Base-by-base conservation (phyloP, 2,888 invertebrate genomes). In the Gortyna flavago region DNA sequence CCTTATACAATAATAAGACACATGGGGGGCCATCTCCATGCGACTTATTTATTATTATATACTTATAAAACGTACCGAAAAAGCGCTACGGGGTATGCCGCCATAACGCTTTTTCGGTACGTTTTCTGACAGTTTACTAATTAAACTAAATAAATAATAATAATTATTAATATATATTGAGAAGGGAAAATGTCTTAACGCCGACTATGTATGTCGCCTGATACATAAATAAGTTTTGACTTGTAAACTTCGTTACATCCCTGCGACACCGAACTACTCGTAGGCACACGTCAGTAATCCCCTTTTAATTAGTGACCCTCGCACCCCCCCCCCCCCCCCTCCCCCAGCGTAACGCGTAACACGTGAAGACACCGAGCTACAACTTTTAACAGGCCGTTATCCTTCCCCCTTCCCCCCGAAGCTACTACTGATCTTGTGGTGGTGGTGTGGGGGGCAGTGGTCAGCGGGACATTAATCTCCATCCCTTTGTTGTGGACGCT, bases 381-480 rank as follows among this genome's bases (percentile, higher is more conserved):
- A 86, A 87, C 78, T 87, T 83, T 78, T 80, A 84, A 81, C 67
- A 75, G 81, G 64, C 71, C 65, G 68, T 59, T 72, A 62, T 61
- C 38, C 54, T 13, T 41, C 61, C 69, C 57, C 18, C 44, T 6
- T 35, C 54, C 69, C 57, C 38, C 64, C 54, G 35, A 84, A 72
- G 68, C 32, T 54, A 68, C 69, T 73, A 13, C 70, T 73, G 74
- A 73, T 79, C 83, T 85, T 76, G 67, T 18, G 51, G 29, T 57
- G 41, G 48, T 5, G 44, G 48, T 35, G 29, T 65, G 13, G 68
- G 65, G 6, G 5, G 61, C n/a, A 32, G 81, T 77, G 86, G 86
- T 81, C 84, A 82, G 77, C 38, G 67, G 73, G 68, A 80, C 79
- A 80, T 84, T 87, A 82, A 84, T 87, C 73, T 77, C 77, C 59